These are phyloP conservation scores for Channa striata DNA, from an alignment of 2,797 vertebrate genomes.

Conservation along the genomic window DNA sequence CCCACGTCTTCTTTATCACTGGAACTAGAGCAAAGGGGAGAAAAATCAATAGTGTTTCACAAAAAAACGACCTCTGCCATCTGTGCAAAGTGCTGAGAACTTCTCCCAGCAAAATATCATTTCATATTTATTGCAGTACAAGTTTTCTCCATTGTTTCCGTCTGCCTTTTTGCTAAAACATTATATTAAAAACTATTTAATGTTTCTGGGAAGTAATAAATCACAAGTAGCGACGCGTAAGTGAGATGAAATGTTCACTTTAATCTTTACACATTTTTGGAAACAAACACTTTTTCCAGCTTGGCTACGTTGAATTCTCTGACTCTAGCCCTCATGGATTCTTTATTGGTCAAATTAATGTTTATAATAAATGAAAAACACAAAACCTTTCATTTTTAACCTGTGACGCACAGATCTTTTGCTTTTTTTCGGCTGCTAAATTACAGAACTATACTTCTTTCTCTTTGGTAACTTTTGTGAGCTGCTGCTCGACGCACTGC, in stretches of 20 bases:
- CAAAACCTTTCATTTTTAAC: not conserved
- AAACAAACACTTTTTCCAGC: not conserved
- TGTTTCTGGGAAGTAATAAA: constrained; percentile 6
- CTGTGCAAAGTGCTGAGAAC: not conserved
- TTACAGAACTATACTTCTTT: too few species aligned
- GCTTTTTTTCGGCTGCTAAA: not conserved
- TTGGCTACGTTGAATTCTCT: not conserved
- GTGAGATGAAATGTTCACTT: not conserved
- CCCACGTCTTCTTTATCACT: constrained; percentile 97
- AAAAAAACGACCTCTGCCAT: constrained; percentile 26
- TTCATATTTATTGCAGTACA: constrained; percentile 17
- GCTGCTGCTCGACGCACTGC: not conserved
- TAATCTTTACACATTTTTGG: not conserved
- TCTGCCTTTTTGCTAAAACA: constrained; percentile 15
- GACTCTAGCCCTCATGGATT: too few species aligned
- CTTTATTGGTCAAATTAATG: not conserved
- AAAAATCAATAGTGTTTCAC: constrained; percentile 43
- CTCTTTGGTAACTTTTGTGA: not conserved
- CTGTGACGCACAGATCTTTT: not conserved
- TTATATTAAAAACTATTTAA: not conserved
- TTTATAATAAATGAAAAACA: not conserved
- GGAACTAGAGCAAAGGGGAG: constrained; percentile 85
- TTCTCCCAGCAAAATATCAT: constrained; percentile 13
- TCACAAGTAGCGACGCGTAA: not conserved
- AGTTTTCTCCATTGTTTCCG: not conserved